Conservation (phyloP, 2,797 vertebrate genomes). For the Phaenicophaeus curvirostris region DNA sequence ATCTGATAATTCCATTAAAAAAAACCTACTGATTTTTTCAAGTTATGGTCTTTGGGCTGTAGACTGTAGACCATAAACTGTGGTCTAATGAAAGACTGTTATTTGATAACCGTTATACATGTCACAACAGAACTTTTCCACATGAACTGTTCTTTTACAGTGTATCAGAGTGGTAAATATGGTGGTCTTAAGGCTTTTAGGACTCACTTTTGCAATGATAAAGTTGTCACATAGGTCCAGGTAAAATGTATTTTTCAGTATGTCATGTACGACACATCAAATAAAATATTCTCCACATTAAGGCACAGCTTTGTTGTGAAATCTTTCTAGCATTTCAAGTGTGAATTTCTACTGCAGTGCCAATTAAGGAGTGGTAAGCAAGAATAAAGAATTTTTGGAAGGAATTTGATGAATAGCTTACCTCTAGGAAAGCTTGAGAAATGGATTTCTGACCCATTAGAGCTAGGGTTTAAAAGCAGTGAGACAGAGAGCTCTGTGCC, state of each 20-base stretch:
- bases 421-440: not conserved
- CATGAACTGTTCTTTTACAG: not conserved
- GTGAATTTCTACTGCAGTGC: not conserved
- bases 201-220: not conserved
- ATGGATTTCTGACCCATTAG: not conserved
- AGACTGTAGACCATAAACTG: not conserved
- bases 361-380: not conserved
- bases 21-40: not conserved
- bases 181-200: not conserved
- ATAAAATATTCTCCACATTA: not conserved
- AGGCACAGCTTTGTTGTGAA: not conserved
- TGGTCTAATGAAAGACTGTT: rapidly evolving
- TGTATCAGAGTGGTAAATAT: not conserved
- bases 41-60: not conserved
- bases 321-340: not conserved
- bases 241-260: not conserved
- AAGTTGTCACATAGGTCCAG: not conserved
- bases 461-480: not conserved
- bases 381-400: not conserved
- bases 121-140: not conserved
- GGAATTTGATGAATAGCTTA: not conserved
- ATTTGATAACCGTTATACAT: not conserved
- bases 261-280: not conserved
- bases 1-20: not conserved
- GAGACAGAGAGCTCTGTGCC: conserved; percentile 1